Evolutionary conservation across 2,113 vertebrate species (phyloP), one percentile per base, ranked within the genome.

Genomic region (Zingel zingel): DNA sequence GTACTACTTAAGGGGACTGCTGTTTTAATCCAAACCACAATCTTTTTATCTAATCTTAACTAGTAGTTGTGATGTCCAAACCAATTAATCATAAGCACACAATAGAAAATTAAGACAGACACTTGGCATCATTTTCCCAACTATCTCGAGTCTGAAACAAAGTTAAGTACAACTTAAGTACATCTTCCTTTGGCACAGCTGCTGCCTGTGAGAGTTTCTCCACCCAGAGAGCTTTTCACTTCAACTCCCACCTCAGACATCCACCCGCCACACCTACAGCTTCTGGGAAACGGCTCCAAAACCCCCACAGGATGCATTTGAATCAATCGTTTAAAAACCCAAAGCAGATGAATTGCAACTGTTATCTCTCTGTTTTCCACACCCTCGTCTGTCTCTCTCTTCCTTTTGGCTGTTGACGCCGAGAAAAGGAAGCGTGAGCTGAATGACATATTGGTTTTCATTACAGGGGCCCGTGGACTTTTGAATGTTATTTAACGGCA

Each of bases 401-500:
- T 89, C 71, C 87, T 82, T 39, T 67, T 50, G 4, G 79, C 56
- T 76, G 71, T 70, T 87, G 87, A 78, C 83, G 77, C 48, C n/a
- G 6, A 47, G 74, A 62, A 59, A 19, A 87, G 88, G 89, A 90
- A 85, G 86, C 67, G 58, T 21, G 27, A 70, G 56, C 39, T 69
- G 81, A 54, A 81, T 85, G 82, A 89, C 69, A 33, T 79, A 74
- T 75, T 86, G 83, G 43, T 83, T 82, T 88, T 90, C 76, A 74
- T 86, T 84, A 88, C 74, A 66, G 70, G 83, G 77, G 67, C 69
- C 69, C 2, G 39, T 83, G 72, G 77, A 76, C 79, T 56, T 86
- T 57, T 89, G 78, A 90, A 91, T 80, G 89, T 85, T 69, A 77
- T 87, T 90, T 79, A 86, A 80, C 65, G 82, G 76, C 59, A 56